Evolutionary conservation across 1,140 invertebrate genomes (phyloP).

Genomic region (Pachyrhynchus sulphureomaculatus): DNA sequence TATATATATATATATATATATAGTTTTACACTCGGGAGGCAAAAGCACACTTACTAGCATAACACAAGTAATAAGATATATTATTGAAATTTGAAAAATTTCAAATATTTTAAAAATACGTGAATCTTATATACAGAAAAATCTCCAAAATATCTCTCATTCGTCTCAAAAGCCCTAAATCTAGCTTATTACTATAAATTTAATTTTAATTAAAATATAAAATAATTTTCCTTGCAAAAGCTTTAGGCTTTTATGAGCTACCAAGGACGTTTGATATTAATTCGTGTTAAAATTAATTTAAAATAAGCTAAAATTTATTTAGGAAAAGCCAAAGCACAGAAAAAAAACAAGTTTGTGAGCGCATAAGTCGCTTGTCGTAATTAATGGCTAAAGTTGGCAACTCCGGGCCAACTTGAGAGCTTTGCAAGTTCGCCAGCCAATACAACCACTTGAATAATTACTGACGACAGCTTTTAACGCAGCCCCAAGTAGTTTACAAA

Average conservation of each 20-base stretch:
- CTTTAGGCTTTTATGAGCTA: neutral
- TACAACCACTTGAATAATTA: slow-evolving; percentile 49
- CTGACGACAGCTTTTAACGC: slow-evolving; percentile 46
- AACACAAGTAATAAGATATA: too few species aligned
- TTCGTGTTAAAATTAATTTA: slow-evolving; percentile 34
- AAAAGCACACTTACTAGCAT: too few species aligned
- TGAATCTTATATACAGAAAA: too few species aligned
- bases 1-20: too few species aligned
- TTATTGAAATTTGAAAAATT: too few species aligned
- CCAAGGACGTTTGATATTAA: slow-evolving; percentile 22
- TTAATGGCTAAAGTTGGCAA: slow-evolving; percentile 47
- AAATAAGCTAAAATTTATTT: slow-evolving; percentile 31
- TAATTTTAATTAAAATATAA: slow-evolving; percentile 10
- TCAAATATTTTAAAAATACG: too few species aligned
- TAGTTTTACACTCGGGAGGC: too few species aligned
- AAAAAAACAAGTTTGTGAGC: slow-evolving; percentile 19
- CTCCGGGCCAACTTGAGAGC: slow-evolving; percentile 44
- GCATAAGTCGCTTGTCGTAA: slow-evolving; percentile 43
- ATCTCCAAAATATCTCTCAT: too few species aligned
- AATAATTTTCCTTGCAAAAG: neutral
- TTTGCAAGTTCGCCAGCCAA: slow-evolving; percentile 45
- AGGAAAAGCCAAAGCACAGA: slow-evolving; percentile 5
- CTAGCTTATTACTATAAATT: too few species aligned
- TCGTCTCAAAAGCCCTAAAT: too few species aligned
- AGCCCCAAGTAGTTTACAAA: slow-evolving; percentile 45